A percentile compares a stretch with the other conserved stretches of the same genome.
Evolutionary conservation across 2,888 invertebrate species (phyloP).

Genomic region (Biston stratarius): DNA sequence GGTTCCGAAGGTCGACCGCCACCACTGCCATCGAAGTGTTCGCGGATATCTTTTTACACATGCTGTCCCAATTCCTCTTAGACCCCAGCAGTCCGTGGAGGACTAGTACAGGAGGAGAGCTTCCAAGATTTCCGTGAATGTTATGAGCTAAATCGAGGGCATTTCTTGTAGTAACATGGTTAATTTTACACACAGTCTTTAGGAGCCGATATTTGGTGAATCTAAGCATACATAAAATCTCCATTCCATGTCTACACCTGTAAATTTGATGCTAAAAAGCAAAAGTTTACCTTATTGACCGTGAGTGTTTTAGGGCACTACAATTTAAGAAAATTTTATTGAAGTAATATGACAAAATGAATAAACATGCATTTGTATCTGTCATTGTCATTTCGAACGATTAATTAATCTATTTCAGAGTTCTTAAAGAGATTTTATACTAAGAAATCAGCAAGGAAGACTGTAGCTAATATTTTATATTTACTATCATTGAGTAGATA

Average conservation of each 20-base stretch:
- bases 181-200: slow-evolving; percentile 20
- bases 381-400: not conserved
- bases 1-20: slow-evolving; percentile 96
- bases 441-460: not conserved
- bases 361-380: not conserved
- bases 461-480: not conserved
- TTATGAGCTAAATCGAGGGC: slow-evolving; percentile 89
- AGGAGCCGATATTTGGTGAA: slow-evolving; percentile 21
- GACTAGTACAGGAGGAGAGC: slow-evolving; percentile 89
- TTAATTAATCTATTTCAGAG: not conserved
- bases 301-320: not conserved
- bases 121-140: slow-evolving; percentile 53
- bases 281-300: not conserved
- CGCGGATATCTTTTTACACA: slow-evolving; percentile 90
- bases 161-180: slow-evolving; percentile 17
- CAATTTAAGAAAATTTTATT: not conserved
- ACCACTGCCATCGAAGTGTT: slow-evolving; percentile 91
- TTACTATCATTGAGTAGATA: too few species aligned
- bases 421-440: not conserved
- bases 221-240: slow-evolving; percentile 37
- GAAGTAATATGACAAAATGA: not conserved
- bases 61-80: slow-evolving; percentile 96
- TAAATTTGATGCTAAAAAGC: not conserved
- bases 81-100: slow-evolving; percentile 97
- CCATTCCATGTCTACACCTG: slow-evolving; percentile 51